phyloP scores from a whole-genome alignment of 2,888 invertebrate genomes.

The Himalopsyche anomala region DNA sequence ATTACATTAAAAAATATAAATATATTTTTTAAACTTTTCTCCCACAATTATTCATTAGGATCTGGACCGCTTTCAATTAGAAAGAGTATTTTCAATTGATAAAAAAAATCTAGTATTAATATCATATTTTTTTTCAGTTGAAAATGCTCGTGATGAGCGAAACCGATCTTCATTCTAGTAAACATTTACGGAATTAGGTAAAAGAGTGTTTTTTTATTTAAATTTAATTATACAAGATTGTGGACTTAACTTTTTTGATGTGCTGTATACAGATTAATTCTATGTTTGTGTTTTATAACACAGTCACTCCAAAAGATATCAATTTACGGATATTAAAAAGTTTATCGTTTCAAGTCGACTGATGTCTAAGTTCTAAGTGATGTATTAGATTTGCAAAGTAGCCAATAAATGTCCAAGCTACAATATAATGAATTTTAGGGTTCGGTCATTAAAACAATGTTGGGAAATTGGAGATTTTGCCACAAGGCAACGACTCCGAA shows the following conservation, averaged over 20 bases:
- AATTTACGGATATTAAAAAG: constrained; percentile 34
- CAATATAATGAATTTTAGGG: constrained; percentile 36
- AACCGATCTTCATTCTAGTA: too few species aligned
- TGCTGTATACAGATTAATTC: neutral
- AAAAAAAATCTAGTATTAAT: too few species aligned
- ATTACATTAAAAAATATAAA: too few species aligned
- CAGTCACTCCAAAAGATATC: constrained; percentile 11
- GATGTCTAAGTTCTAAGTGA: constrained; percentile 41
- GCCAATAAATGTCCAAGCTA: constrained; percentile 43
- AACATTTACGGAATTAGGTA: too few species aligned
- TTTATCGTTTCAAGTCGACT: neutral
- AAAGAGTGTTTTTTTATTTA: too few species aligned
- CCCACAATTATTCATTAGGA: too few species aligned
- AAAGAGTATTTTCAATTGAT: too few species aligned
- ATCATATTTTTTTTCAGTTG: too few species aligned
- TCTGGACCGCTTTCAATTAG: too few species aligned
- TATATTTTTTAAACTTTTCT: too few species aligned
- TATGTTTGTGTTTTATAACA: constrained; percentile 26
- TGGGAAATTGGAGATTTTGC: constrained; percentile 13
- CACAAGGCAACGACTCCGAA: neutral
- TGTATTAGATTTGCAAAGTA: constrained; percentile 46
- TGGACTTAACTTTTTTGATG: neutral
- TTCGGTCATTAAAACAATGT: constrained; percentile 14
- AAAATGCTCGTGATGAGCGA: too few species aligned
- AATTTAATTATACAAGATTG: too few species aligned